These are phyloP conservation scores for Macaria liturata DNA, from an alignment of 2,888 invertebrate species.

Conservation along the genomic window DNA sequence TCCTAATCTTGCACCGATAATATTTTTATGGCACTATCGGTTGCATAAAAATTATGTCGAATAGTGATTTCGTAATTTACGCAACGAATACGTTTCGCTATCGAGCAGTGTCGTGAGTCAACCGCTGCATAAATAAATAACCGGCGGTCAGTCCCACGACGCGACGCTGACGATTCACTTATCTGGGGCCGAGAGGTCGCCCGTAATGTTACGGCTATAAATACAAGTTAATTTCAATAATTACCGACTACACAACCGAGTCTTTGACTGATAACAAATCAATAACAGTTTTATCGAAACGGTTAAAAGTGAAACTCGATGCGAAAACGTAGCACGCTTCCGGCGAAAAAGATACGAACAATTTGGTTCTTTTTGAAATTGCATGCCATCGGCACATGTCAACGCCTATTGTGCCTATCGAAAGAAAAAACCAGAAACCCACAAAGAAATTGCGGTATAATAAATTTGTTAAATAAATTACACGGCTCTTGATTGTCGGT, in stretches of 20 bases:
- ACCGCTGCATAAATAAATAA: slow-evolving; percentile 62
- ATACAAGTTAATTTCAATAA: slow-evolving; percentile 79
- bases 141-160: slow-evolving; percentile 75
- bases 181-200: slow-evolving; percentile 60
- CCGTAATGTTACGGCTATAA: slow-evolving; percentile 68
- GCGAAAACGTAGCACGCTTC: slow-evolving; percentile 60
- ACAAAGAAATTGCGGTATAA: slow-evolving; percentile 72
- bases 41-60: slow-evolving; percentile 44
- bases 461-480: slow-evolving; percentile 77
- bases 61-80: slow-evolving; percentile 52
- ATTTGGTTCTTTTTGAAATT: slow-evolving; percentile 56
- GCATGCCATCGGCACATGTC: slow-evolving; percentile 73
- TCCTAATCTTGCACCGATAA: slow-evolving; percentile 57
- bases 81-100: slow-evolving; percentile 19
- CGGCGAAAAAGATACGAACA: slow-evolving; percentile 40
- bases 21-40: slow-evolving; percentile 55
- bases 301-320: slow-evolving; percentile 66
- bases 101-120: slow-evolving; percentile 41
- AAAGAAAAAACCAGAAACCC: slow-evolving; percentile 57
- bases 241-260: slow-evolving; percentile 66
- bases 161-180: slow-evolving; percentile 63
- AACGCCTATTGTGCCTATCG: slow-evolving; percentile 74
- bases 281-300: slow-evolving; percentile 48
- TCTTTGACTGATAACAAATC: slow-evolving; percentile 77
- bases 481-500: slow-evolving; percentile 71